phyloP scores from a whole-genome alignment of 1,140 invertebrate species.

The Drosophila sucinea region DNA sequence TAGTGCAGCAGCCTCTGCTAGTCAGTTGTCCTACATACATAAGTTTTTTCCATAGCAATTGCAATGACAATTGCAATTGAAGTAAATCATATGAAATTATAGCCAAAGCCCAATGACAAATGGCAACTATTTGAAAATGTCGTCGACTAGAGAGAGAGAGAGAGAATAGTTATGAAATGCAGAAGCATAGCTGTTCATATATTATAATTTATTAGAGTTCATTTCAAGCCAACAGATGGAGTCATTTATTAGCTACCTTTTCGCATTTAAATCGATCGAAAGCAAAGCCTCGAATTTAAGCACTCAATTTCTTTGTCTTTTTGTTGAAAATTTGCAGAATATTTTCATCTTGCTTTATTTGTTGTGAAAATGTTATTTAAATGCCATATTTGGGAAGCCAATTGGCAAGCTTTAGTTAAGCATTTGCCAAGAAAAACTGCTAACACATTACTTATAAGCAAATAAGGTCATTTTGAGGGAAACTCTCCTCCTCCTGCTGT shows the following conservation, averaged over 20 bases:
- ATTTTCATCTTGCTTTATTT: neutral
- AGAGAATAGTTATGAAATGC: no score
- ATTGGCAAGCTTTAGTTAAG: constrained; percentile 34
- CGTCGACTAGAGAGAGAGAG: no score
- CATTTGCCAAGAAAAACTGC: constrained; percentile 48
- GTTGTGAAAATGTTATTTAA: constrained; percentile 14
- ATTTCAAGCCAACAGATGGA: no score
- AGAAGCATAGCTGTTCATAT: no score
- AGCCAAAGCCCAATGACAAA: constrained; percentile 51
- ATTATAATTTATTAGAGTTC: no score
- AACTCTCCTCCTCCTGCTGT: neutral
- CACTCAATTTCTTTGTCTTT: neutral
- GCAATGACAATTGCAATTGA: constrained; percentile 29
- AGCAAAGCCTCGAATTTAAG: no score
- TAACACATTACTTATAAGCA: constrained; percentile 55
- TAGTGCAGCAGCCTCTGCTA: neutral
- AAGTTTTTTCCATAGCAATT: constrained; percentile 2
- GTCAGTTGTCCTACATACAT: constrained; percentile 14
- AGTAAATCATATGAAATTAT: constrained; percentile 47
- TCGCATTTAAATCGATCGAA: no score
- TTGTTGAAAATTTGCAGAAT: neutral
- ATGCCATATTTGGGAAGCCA: constrained; percentile 37
- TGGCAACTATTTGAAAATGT: constrained; percentile 8
- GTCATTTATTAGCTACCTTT: no score
- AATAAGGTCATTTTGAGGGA: constrained; percentile 53